These are phyloP conservation scores for Poecilus cupreus DNA, from an alignment of 2,888 invertebrate species.

Conservation along the genomic window DNA sequence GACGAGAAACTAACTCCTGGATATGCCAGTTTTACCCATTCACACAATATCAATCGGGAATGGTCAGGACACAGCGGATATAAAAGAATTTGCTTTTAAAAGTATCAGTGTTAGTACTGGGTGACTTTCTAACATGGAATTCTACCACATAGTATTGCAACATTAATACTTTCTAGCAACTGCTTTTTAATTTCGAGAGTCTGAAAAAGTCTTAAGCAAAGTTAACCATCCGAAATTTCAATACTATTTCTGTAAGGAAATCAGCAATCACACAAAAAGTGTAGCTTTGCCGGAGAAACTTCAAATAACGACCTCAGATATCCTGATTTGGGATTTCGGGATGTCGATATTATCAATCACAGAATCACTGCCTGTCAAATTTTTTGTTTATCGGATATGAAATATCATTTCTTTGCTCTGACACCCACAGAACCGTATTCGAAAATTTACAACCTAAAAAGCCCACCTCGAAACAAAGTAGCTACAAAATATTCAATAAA, in stretches of 20 bases:
- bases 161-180: not conserved
- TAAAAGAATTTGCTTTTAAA: too few relatives aligned
- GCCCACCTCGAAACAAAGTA: not conserved
- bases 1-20: too few relatives aligned
- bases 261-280: not conserved
- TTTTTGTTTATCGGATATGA: slow-evolving; percentile 16
- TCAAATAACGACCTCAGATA: not conserved
- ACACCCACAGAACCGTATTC: not conserved
- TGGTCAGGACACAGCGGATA: too few relatives aligned
- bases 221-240: not conserved
- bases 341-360: slow-evolving; percentile 22
- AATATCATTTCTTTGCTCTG: not conserved
- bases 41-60: too few relatives aligned
- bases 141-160: too few relatives aligned
- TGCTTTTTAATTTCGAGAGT: too few relatives aligned
- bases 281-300: not conserved
- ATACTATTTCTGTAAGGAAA: not conserved
- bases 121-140: too few relatives aligned
- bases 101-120: too few relatives aligned
- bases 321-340: too few relatives aligned
- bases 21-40: too few relatives aligned
- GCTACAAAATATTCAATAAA: slow-evolving; percentile 23
- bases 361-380: slow-evolving; percentile 12
- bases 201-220: not conserved
- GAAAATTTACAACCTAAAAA: not conserved